A percentile compares a stretch with the other conserved stretches of the same genome.
These are phyloP conservation scores for Melieria picta DNA, from an alignment of 2,888 invertebrate species.

Conservation along the genomic window DNA sequence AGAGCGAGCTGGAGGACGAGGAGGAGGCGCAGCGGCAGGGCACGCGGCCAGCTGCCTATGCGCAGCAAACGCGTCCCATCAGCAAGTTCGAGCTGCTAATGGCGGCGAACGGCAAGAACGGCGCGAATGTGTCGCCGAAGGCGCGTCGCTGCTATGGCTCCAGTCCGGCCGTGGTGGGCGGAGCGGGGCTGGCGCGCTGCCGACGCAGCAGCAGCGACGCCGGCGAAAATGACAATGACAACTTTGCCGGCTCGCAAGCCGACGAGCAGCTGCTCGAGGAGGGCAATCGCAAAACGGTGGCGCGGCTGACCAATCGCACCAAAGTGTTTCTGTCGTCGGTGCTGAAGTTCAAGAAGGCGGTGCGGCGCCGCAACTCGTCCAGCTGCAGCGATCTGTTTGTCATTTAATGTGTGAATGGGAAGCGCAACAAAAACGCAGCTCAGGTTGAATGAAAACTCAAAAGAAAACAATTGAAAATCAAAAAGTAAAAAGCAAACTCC, in stretches of 20 bases:
- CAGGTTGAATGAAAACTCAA: no score
- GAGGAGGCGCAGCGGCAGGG: constrained; percentile 54
- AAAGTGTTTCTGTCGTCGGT: constrained; percentile 63
- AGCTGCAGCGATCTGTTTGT: constrained; percentile 65
- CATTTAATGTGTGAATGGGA: constrained; percentile 52
- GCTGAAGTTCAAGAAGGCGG: constrained; percentile 61
- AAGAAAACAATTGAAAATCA: no score
- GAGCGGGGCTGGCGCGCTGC: constrained; percentile 18
- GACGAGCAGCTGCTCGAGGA: constrained; percentile 45
- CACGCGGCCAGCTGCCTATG: constrained; percentile 10
- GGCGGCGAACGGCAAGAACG: constrained; percentile 40
- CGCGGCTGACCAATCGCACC: constrained; percentile 61
- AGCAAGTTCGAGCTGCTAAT: constrained; percentile 57
- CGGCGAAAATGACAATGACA: constrained; percentile 10
- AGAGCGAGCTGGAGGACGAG: constrained; percentile 66
- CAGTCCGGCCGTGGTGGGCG: constrained; percentile 29
- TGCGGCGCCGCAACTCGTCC: constrained; percentile 61
- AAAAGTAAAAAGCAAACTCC: no score
- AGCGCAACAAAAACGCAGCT: no score
- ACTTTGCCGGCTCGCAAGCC: constrained; percentile 36
- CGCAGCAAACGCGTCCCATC: constrained; percentile 35
- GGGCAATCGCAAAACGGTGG: constrained; percentile 58
- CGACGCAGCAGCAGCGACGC: constrained; percentile 36
- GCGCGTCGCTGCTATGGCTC: constrained; percentile 52
- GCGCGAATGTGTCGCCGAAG: constrained; percentile 52